Base-by-base conservation (phyloP, 2,797 vertebrate species). In the Pseudomugil tenellus region DNA sequence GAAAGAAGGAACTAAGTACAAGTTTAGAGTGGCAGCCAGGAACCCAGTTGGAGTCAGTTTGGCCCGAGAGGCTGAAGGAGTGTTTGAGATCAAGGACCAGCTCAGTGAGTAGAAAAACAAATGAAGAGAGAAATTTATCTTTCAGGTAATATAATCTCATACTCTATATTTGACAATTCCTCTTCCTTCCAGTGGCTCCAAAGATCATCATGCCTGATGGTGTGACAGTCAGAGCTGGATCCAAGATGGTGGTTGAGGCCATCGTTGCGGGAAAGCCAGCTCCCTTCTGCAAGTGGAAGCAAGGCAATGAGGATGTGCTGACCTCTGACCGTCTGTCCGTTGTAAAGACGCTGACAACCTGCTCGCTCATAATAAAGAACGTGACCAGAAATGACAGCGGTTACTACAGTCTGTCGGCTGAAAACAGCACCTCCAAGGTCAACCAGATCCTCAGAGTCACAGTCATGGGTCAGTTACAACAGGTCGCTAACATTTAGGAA, bases 1-100 rank as follows among this genome's bases (percentile, higher is more conserved):
- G 48, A 99, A 97, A 77, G 98, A 99, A 89, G 96, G 96, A 84
- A 96, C 92, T 73, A 99, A 98, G 77, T 98, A 99, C 77, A 98
- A 94, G 88, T 99, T 99, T 72, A 96, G 96, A 92, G 98, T 99
- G 31, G 97, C 94, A 11, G 98, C 98, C 67, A 97, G 98, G 90
- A 99, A 99, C 85, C 90, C 94, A 26, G 94, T 97, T 31, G 98
- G 98, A 68, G 93, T 95, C 77, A 97, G 98, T 84, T 90, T 98
- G 80, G 93, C 97, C 60, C 95, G 96, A 89, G 97, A 99, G 91
- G 88, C 96, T 2, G 96, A 98, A 74, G 98, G 97, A 71, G 80
- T 96, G 64, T 98, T 96, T 87, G 97, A 98, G 90, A 93, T 99
- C 85, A 99, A 99, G 87, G 98, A 99, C 77, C 97, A 98, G 80